Conservation (phyloP, 1,140 invertebrate genomes). For the Lysiphlebus fabarum region DNA sequence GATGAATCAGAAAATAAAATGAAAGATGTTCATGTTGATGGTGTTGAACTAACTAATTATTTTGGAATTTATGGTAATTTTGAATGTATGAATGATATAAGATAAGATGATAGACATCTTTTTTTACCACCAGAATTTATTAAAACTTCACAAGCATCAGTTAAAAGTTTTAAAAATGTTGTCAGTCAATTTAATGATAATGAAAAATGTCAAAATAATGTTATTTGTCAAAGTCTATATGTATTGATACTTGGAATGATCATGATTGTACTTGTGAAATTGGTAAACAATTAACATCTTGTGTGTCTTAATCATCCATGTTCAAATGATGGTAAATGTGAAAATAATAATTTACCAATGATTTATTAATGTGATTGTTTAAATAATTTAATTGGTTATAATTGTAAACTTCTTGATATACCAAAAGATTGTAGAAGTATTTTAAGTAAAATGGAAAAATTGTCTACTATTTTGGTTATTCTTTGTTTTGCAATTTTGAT, state of each 20-base stretch:
- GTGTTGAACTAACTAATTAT: slow-evolving; percentile 89
- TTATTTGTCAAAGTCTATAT: slow-evolving; percentile 88
- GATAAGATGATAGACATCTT: slow-evolving; percentile 89
- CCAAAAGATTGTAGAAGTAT: slow-evolving; percentile 92
- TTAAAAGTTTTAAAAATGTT: slow-evolving; percentile 85
- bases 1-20: slow-evolving; percentile 89
- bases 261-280: slow-evolving; percentile 97
- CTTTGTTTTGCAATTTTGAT: background rate
- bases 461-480: slow-evolving; percentile 11
- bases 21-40: slow-evolving; percentile 92
- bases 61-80: slow-evolving; percentile 95
- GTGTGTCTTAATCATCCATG: slow-evolving; percentile 91
- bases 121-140: slow-evolving; percentile 90
- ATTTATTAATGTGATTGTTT: slow-evolving; percentile 83
- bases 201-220: slow-evolving; percentile 88
- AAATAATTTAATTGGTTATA: slow-evolving; percentile 87
- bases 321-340: slow-evolving; percentile 83
- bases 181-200: slow-evolving; percentile 89
- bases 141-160: slow-evolving; percentile 90
- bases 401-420: slow-evolving; percentile 90
- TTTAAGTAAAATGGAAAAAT: slow-evolving; percentile 89
- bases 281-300: slow-evolving; percentile 78
- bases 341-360: slow-evolving; percentile 81
- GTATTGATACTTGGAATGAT: slow-evolving; percentile 94
- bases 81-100: slow-evolving; percentile 81